Evolutionary conservation across 1,140 invertebrate species (phyloP).

Genomic region (Charaxes varanes): DNA sequence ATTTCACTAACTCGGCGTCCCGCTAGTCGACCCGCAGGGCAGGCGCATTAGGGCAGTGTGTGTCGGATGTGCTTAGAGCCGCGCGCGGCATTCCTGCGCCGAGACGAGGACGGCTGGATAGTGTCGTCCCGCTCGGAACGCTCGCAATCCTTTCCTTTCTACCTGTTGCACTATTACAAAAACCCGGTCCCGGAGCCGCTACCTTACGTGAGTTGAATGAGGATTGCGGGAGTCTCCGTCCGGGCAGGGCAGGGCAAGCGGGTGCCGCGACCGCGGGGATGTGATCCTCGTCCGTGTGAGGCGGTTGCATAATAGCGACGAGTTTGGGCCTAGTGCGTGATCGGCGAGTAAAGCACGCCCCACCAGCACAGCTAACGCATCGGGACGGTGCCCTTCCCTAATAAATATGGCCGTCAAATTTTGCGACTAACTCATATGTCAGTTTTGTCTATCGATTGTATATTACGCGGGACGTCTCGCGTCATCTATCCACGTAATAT

Average conservation of each 20-base stretch:
- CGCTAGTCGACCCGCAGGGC: slow-evolving; percentile 71
- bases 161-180: slow-evolving; percentile 72
- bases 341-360: too few relatives aligned
- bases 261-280: slow-evolving; percentile 45
- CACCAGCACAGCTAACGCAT: too few relatives aligned
- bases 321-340: slow-evolving; percentile 49
- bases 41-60: slow-evolving; percentile 72
- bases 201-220: slow-evolving; percentile 71
- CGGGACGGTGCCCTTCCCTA: too few relatives aligned
- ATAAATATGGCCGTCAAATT: too few relatives aligned
- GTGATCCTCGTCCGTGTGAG: slow-evolving; percentile 43
- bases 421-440: too few relatives aligned
- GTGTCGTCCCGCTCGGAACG: slow-evolving; percentile 42
- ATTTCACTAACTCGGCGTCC: slow-evolving; percentile 72
- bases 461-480: too few relatives aligned
- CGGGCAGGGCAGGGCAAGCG: slow-evolving; percentile 65
- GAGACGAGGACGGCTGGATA: too few relatives aligned
- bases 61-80: slow-evolving; percentile 50
- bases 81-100: slow-evolving; percentile 69
- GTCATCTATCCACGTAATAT: too few relatives aligned
- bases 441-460: too few relatives aligned
- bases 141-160: slow-evolving; percentile 71
- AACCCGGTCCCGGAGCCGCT: slow-evolving; percentile 71
- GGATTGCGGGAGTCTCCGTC: slow-evolving; percentile 65
- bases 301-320: slow-evolving; percentile 59